Evolutionary conservation across 2,888 invertebrate genomes (phyloP).

Genomic region (Anthoptus insignis): DNA sequence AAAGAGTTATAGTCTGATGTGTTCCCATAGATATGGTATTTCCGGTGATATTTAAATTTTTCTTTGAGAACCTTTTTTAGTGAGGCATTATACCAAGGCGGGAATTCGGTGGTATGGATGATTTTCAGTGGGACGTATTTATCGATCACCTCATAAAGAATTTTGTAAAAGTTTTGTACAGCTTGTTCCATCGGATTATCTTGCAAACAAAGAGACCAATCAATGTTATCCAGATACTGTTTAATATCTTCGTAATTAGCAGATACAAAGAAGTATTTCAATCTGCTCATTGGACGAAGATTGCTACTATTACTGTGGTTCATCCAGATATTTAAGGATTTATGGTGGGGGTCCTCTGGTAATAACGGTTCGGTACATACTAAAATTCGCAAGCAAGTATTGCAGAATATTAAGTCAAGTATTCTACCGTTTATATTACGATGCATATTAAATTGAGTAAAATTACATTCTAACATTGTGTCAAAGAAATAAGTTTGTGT

Average conservation of each 20-base stretch:
- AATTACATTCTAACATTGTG: constrained; percentile 3
- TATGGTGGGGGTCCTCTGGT: constrained; percentile 19
- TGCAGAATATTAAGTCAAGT: constrained; percentile 21
- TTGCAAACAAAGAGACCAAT: too few relatives aligned
- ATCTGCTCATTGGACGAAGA: background rate
- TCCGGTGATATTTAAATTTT: constrained; percentile 23
- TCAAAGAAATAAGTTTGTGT: constrained; percentile 9
- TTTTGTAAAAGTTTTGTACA: too few relatives aligned
- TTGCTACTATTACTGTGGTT: too few relatives aligned
- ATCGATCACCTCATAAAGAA: constrained; percentile 13
- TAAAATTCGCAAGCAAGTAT: background rate
- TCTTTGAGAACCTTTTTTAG: constrained; percentile 30
- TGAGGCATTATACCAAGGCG: constrained; percentile 20
- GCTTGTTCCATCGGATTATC: too few relatives aligned
- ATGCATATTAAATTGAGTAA: constrained; percentile 7
- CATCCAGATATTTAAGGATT: too few relatives aligned
- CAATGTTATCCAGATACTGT: too few relatives aligned
- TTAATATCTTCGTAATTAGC: too few relatives aligned
- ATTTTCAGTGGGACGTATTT: constrained; percentile 4
- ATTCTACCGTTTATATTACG: background rate
- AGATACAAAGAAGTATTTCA: constrained; percentile 7
- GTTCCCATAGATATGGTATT: constrained; percentile 25
- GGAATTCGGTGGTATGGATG: constrained; percentile 10
- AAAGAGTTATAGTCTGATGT: constrained; percentile 11
- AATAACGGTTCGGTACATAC: background rate